A percentile compares a stretch with the other conserved stretches of the same genome.
These are phyloP conservation scores for Drosophila mojavensis DNA, from an alignment of 1,140 invertebrate species.

Conservation along the genomic window DNA sequence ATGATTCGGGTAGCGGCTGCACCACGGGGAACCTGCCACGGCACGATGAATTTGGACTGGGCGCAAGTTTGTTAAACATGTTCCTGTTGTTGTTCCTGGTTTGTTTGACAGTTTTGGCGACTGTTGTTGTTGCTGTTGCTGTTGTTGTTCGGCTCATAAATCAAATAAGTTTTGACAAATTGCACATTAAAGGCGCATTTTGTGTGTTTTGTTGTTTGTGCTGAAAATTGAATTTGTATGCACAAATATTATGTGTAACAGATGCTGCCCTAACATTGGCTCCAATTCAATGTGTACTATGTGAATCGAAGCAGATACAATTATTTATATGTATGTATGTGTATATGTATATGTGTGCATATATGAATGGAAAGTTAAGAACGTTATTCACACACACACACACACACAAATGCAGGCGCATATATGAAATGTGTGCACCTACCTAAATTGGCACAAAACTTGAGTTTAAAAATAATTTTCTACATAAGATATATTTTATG, in stretches of 20 bases:
- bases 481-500: slow-evolving; percentile 62
- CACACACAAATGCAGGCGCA: too few species aligned
- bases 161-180: slow-evolving; percentile 82
- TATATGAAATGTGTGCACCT: background rate
- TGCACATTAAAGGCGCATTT: slow-evolving; percentile 73
- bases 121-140: slow-evolving; percentile 30
- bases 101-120: slow-evolving; percentile 33
- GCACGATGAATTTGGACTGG: slow-evolving; percentile 1
- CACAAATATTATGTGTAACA: slow-evolving; percentile 37
- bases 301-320: background rate
- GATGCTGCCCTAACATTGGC: slow-evolving; percentile 3
- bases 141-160: slow-evolving; percentile 62
- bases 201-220: slow-evolving; percentile 39
- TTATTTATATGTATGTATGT: background rate
- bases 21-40: slow-evolving; percentile 11
- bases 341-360: background rate
- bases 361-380: background rate
- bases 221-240: slow-evolving; percentile 55
- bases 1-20: background rate
- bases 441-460: slow-evolving; percentile 28
- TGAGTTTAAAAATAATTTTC: slow-evolving; percentile 63
- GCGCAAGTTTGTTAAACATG: slow-evolving; percentile 29
- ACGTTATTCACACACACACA: too few species aligned
- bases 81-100: slow-evolving; percentile 30
- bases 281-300: background rate